A percentile compares a stretch with the other conserved stretches of the same genome.
Conservation (phyloP, 1,140 invertebrate species). For the Heliconius congener region DNA sequence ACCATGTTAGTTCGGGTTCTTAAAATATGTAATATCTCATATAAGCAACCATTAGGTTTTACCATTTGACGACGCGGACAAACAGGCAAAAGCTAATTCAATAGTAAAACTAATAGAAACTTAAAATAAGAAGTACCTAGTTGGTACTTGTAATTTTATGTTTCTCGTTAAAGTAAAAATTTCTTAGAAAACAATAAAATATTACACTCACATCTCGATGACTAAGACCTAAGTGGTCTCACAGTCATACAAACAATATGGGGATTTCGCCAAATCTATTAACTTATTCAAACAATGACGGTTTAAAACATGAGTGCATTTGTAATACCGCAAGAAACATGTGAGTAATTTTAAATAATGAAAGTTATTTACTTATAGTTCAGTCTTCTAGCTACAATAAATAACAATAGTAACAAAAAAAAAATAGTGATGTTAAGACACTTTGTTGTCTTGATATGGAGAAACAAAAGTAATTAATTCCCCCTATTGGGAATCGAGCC, state of each 20-base stretch:
- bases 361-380: neutral
- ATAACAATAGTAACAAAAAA: too few relatives aligned
- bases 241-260: neutral
- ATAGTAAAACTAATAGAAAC: neutral
- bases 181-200: slow-evolving; percentile 8
- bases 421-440: too few relatives aligned
- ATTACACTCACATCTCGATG: neutral
- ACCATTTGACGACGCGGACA: neutral
- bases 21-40: too few relatives aligned
- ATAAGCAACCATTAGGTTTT: too few relatives aligned
- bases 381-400: neutral
- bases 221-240: slow-evolving; percentile 4
- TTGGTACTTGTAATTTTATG: neutral
- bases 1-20: too few relatives aligned
- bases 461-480: too few relatives aligned
- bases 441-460: too few relatives aligned
- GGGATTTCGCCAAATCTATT: slow-evolving; percentile 7
- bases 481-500: too few relatives aligned
- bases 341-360: slow-evolving; percentile 13
- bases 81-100: neutral
- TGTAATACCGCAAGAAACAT: slow-evolving; percentile 10
- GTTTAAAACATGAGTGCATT: slow-evolving; percentile 12
- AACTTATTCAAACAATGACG: slow-evolving; percentile 12
- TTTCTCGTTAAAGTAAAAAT: neutral
- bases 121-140: neutral